Evolutionary conservation across 2,797 vertebrate genomes (phyloP), one percentile per base, ranked within the genome.

Genomic region (Tenualosa ilisha): DNA sequence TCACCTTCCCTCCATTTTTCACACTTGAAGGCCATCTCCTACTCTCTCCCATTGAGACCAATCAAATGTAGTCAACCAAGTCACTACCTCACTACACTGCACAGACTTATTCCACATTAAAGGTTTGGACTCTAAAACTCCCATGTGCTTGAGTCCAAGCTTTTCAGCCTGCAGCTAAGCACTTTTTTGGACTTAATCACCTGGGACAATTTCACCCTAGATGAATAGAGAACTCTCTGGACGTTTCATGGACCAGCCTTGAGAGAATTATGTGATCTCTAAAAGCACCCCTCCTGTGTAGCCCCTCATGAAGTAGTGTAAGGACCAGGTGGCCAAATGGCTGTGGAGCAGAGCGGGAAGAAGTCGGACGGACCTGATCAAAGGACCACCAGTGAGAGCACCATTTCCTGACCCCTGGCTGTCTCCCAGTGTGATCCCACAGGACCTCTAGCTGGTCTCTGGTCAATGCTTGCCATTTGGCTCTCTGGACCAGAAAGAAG

Each of bases 401-500:
- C 49, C 40, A 8, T 83, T 81, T 63, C 53, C 6, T n/a, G 7
- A 24, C n/a, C 85, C 26, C 53, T 72, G 49, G 54, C 75, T 72
- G 31, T 72, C 75, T 86, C 17, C 75, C 65, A 83, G 13, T 54
- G n/a, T 8, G n/a, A 63, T 24, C 59, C n/a, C n/a, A 63, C 59
- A 24, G 3, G 59, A 63, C 22, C 24, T 24, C 7, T 8, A 1
- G 59, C 17, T 63, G 22, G n/a, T 24, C n/a, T 9, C 59, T 63
- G 37, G 51, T 54, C 22, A 83, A 11, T 24, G 12, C 56, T 84
- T 50, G 72, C 83, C 86, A 86, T 86, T 86, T 86, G 86, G 75
- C 59, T 24, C 72, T 46, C 40, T 22, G 40, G 40, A 79, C 40
- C 72, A 72, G 65, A 6, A 37, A 72, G 31, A 37, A 40, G 37